Conservation (phyloP, 2,113 vertebrate species). For the Drymodes brunneopygia region DNA sequence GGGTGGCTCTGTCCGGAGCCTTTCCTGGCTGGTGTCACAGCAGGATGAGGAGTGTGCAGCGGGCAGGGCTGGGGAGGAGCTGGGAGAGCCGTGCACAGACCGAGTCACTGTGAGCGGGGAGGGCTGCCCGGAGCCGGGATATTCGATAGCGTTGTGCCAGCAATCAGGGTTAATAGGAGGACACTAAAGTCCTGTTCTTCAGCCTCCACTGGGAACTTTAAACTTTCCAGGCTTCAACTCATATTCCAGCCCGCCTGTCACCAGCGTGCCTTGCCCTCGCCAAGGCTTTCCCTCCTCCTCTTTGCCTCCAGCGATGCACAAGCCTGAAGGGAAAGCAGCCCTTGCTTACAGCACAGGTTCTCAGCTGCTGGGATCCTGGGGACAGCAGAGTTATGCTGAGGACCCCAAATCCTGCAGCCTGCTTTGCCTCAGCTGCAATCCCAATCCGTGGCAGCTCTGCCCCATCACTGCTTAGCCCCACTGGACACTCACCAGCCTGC, state of each 20-base stretch:
- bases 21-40: background rate
- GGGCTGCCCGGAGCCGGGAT: background rate
- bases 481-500: background rate
- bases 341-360: background rate
- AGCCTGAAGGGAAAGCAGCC: background rate
- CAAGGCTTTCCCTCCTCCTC: background rate
- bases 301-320: background rate
- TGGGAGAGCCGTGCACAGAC: background rate
- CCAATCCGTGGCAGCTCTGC: background rate
- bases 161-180: background rate
- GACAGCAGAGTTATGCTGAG: background rate
- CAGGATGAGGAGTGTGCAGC: background rate
- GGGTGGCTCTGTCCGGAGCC: background rate
- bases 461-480: background rate
- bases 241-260: background rate
- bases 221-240: background rate
- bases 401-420: background rate
- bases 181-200: background rate
- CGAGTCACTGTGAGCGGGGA: accelerated
- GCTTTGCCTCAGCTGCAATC: background rate
- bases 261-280: background rate
- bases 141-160: background rate
- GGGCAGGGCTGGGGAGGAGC: background rate
- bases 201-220: background rate
- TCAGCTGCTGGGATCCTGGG: background rate